Base-by-base conservation (phyloP, 2,888 invertebrate genomes). In the Cryptops parisi region DNA sequence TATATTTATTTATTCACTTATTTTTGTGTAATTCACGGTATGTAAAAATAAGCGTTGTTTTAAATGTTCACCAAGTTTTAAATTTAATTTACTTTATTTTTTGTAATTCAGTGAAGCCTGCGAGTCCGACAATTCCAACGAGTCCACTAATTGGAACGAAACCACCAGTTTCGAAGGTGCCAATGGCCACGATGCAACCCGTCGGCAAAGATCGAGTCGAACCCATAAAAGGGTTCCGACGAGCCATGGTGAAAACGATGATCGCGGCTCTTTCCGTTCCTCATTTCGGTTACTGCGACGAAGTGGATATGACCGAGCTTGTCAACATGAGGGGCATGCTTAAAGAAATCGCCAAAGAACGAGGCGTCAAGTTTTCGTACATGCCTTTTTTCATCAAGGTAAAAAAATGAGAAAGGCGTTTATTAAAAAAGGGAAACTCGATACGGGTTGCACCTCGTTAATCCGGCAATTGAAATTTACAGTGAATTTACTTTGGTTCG, bases 221-320 rank as follows among this genome's bases (percentile, higher is more conserved):
- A 54, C 76, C 79, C 3, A 74, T 91, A 6, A 81, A 80, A 63
- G 89, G 89, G 21, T 85, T 91, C 63, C 78, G 78, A 22, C 90
- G 84, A 69, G 85, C 85, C 2, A 99, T 99, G 98, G 80, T 89
- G 54, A 94, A 88, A 71, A 81, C 90, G 0, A 99, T 99, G 98
- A 83, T 86, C 0, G 81, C 79, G 64, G 79, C 91, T 9, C 74
- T 87, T 74, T 80, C 80, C 75, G 87, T 91, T 60, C 96, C 97
- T 0, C 93, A 94, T 65, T 94, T 98, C 66, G 86, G 84, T 2
- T 94, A 91, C 67, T 81, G 82, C 64, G 98, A 99, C 65, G 97
- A 98, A 73, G 80, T 96, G 55, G 78, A 84, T 63, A 77, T 94
- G 59, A 80, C 83, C 1, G 77, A 80, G 64, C 70, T 98, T 59